Evolutionary conservation across 2,888 invertebrate genomes (phyloP).

Genomic region (Halictus ligatus): DNA sequence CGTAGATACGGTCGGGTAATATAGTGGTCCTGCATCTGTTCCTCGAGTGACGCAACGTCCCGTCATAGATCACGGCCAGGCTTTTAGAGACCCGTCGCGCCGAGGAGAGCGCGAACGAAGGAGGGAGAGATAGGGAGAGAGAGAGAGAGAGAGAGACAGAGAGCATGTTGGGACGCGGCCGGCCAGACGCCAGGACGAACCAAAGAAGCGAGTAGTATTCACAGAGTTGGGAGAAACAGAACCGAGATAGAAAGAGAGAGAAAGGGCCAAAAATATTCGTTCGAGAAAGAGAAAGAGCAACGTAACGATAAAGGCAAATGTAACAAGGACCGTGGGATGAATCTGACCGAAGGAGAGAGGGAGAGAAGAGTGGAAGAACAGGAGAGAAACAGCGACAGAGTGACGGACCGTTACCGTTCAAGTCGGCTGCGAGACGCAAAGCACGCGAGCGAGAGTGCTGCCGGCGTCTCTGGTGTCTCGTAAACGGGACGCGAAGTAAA

Average conservation of each 20-base stretch:
- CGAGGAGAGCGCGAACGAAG: slow-evolving; percentile 74
- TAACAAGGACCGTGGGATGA: slow-evolving; percentile 47
- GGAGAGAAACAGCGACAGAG: slow-evolving; percentile 66
- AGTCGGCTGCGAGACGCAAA: slow-evolving; percentile 74
- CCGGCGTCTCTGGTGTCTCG: slow-evolving; percentile 57
- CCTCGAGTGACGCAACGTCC: slow-evolving; percentile 88
- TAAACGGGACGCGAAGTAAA: slow-evolving; percentile 24
- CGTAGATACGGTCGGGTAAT: slow-evolving; percentile 83
- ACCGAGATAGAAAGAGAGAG: slow-evolving; percentile 35
- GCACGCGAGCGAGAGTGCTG: slow-evolving; percentile 70
- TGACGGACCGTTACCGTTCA: slow-evolving; percentile 83
- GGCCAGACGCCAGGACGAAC: slow-evolving; percentile 10
- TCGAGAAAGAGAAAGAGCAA: slow-evolving; percentile 30
- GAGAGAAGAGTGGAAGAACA: slow-evolving; percentile 37
- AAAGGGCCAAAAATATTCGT: slow-evolving; percentile 35
- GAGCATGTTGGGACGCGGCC: background rate
- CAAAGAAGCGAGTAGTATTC: background rate
- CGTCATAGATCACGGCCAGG: slow-evolving; percentile 88
- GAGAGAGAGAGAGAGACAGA: too few species aligned
- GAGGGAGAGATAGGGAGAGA: slow-evolving; percentile 52
- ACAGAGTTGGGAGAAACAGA: background rate
- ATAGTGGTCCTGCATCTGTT: slow-evolving; percentile 84
- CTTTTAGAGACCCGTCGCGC: slow-evolving; percentile 87
- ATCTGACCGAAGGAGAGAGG: slow-evolving; percentile 26
- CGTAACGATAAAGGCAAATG: slow-evolving; percentile 48